Percentiles rank a stretch among this genome's conserved stretches.
Conservation (phyloP, 1,140 invertebrate species). For the Brachionus angularis region DNA sequence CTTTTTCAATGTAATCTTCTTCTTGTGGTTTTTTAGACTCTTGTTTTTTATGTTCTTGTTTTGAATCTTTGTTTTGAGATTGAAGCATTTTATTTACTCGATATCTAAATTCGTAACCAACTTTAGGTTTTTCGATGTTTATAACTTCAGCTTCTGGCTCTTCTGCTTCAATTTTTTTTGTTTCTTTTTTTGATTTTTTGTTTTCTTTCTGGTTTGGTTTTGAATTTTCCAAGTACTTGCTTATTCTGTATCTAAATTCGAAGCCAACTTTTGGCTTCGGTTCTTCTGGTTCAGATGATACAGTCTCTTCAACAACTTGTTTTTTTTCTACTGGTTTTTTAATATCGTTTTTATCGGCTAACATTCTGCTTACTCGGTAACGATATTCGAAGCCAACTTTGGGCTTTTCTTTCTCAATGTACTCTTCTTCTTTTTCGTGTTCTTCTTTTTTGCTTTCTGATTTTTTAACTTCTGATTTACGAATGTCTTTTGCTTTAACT, state of each 20-base stretch:
- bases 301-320: not conserved
- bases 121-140: not conserved
- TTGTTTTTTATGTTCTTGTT: not conserved
- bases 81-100: not conserved
- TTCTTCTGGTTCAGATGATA: not conserved
- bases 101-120: conserved; percentile 3
- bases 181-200: not conserved
- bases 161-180: not conserved
- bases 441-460: not conserved
- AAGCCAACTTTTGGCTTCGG: conserved; percentile 43
- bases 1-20: not conserved
- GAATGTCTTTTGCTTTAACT: not conserved
- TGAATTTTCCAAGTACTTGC: too few species aligned
- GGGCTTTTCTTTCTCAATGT: not conserved
- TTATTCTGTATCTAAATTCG: conserved; percentile 25
- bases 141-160: too few species aligned
- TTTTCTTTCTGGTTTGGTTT: not conserved
- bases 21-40: conserved; percentile 5
- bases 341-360: not conserved
- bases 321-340: not conserved
- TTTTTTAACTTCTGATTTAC: not conserved
- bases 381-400: conserved; percentile 41
- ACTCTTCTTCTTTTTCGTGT: not conserved
- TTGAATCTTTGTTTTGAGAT: not conserved
- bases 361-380: conserved; percentile 16